Conservation (phyloP, 2,888 invertebrate species). For the Portevinia maculata region DNA sequence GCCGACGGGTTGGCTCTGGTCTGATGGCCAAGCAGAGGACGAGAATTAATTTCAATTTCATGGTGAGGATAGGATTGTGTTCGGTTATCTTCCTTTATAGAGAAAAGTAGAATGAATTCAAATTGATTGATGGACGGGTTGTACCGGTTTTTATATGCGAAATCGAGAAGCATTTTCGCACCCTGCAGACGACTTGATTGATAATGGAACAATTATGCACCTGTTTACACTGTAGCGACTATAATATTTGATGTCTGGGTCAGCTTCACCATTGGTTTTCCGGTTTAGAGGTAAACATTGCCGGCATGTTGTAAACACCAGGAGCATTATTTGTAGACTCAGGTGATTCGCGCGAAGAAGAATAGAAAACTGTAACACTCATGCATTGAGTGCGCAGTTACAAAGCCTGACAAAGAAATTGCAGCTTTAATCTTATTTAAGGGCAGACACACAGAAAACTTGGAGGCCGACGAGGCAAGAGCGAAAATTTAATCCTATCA, state of each 20-base stretch:
- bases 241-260: neutral
- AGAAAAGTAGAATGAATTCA: constrained; percentile 38
- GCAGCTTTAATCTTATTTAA: too few relatives aligned
- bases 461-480: neutral
- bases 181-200: neutral
- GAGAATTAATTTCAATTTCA: constrained; percentile 48
- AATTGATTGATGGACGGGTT: constrained; percentile 26
- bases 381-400: too few relatives aligned
- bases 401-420: too few relatives aligned
- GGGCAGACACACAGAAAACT: too few relatives aligned
- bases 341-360: neutral
- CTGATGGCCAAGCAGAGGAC: constrained; percentile 48
- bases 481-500: constrained; percentile 56
- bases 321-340: constrained; percentile 1
- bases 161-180: neutral
- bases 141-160: constrained; percentile 40
- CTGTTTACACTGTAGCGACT: neutral
- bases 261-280: neutral
- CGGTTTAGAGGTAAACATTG: neutral
- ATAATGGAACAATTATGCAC: neutral
- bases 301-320: constrained; percentile 12
- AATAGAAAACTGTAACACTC: neutral
- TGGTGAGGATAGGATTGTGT: neutral
- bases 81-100: neutral
- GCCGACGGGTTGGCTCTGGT: constrained; percentile 17